Base-by-base conservation (phyloP, 2,797 vertebrate genomes). In the Tragopan temminckii region DNA sequence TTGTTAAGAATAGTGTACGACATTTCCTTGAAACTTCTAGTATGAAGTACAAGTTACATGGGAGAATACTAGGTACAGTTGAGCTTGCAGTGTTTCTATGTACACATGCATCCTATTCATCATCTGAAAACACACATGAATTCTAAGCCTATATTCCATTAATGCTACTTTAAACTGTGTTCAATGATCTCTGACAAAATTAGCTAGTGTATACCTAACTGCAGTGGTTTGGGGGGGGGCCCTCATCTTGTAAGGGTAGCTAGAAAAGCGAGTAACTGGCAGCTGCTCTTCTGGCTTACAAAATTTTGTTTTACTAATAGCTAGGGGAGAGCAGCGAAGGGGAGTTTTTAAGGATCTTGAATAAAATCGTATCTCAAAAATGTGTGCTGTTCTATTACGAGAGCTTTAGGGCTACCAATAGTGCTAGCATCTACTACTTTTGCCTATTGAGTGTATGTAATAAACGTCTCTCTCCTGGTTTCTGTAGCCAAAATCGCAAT, bases 401-500 rank as follows among this genome's bases (percentile, higher is more conserved):
- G 91, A 95, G 76, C 84, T 95, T 92, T 88, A 91, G 84, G 94
- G 70, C 69, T 96, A 45, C 71, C 82, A 77, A 71, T 85, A 79
- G 50, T 88, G 62, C 43, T 92, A 78, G 55, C 67, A 55, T n/a
- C 64, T 96, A n/a, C 29, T 53, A 48, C 33, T 70, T 24, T 58
- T 48, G 15, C 24, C n/a, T 78, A 11, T 27, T 64, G 18, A 45
- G 12, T 71, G 9, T 31, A 7, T n/a, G 1, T 38, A 76, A 43
- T 62, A 33, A 87, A 63, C 4, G 12, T 23, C 6, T 80, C 53
- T 87, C 42, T 92, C 21, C 91, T 97, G 94, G 69, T 97, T 96
- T 83, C 91, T 87, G 6, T 97, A 99, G 99, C 95, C 99, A 99
- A 98, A 98, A 99, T 38, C 98, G 99, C 55, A 97, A 97, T 66